Base-by-base conservation (phyloP, 2,888 invertebrate genomes). In the Crossocerus cetratus region DNA sequence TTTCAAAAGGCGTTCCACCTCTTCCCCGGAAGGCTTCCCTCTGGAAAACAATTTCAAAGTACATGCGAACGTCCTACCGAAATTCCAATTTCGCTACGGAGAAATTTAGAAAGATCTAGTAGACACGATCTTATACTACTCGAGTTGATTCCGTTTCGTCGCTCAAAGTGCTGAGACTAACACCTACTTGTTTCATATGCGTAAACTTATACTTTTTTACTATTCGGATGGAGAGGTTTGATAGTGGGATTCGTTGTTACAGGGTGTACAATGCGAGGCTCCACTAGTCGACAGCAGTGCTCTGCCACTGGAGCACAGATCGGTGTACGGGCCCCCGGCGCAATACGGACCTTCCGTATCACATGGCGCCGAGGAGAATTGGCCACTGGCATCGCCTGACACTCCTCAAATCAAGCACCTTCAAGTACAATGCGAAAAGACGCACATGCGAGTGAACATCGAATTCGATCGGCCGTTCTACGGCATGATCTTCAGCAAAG, bases 401-500 rank as follows among this genome's bases (percentile, higher is more conserved):
- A 97, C 97, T 91, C 97, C 97, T 0, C 96, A 97, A 91, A 97
- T 98, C 86, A 97, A 97, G 91, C 96, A 97, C 87, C 92, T 97
- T 77, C 97, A 97, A 92, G 98, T 98, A 81, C 97, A 98, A 90
- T 98, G 98, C 91, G 98, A 98, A 91, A 98, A 98, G 91, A 97
- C 97, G 59, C 96, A 97, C 90, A 98, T 98, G 97, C 93, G 97
- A 64, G 98, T 98, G 67, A 97, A 97, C 90, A 96, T 98, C 86
- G 97, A 97, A 90, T 98, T 98, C 91, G 98, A 98, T 90, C 93
- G 97, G 59, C 97, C 98, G 14, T 98, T 98, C 92, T 97, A 97
- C 90, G 98, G 98, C 42, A 97, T 98, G 96, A 97, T 98, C 88
- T 98, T 98, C 92, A 97, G 97, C 74, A 98, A 98, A 91, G 98